phyloP scores from a whole-genome alignment of 2,888 invertebrate genomes.

The Pegoplata infirma region DNA sequence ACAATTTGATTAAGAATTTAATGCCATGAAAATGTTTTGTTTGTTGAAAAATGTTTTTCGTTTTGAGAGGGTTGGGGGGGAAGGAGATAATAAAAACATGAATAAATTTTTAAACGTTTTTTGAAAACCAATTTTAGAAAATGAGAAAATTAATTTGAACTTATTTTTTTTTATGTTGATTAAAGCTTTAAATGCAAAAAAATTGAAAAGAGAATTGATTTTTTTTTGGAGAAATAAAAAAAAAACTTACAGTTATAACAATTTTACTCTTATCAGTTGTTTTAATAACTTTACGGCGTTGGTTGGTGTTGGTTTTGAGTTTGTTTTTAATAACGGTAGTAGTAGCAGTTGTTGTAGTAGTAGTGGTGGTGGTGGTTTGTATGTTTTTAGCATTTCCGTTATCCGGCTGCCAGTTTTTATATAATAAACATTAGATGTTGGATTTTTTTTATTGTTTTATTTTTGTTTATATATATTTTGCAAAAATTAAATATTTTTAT shows the following conservation, averaged over 20 bases:
- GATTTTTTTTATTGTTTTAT: too few species aligned
- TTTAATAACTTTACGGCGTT: constrained; percentile 63
- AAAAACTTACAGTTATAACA: constrained; percentile 70
- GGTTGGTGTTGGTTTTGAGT: constrained; percentile 57
- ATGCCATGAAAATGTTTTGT: constrained; percentile 53
- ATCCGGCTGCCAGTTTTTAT: constrained; percentile 68
- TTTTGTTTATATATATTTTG: neutral
- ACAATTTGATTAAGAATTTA: constrained; percentile 58
- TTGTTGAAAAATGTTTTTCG: constrained; percentile 7
- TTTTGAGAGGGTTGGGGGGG: constrained; percentile 12
- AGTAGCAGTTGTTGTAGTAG: constrained; percentile 35
- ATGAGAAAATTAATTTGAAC: constrained; percentile 50
- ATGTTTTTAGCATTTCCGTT: constrained; percentile 68
- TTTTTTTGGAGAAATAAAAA: neutral
- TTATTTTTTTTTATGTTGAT: constrained; percentile 35
- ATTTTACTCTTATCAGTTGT: constrained; percentile 65
- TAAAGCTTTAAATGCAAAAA: constrained; percentile 47
- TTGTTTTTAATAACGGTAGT: constrained; percentile 47
- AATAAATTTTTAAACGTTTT: constrained; percentile 53
- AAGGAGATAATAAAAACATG: constrained; percentile 37
- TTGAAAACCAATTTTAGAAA: constrained; percentile 49
- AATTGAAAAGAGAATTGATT: constrained; percentile 24
- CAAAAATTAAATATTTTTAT: constrained; percentile 3
- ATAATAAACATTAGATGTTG: constrained; percentile 43
- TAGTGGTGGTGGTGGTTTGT: constrained; percentile 58